Evolutionary conservation across 2,888 invertebrate species (phyloP), one percentile per base, ranked within the genome.

Genomic region (Amphipyra tragopoginis): DNA sequence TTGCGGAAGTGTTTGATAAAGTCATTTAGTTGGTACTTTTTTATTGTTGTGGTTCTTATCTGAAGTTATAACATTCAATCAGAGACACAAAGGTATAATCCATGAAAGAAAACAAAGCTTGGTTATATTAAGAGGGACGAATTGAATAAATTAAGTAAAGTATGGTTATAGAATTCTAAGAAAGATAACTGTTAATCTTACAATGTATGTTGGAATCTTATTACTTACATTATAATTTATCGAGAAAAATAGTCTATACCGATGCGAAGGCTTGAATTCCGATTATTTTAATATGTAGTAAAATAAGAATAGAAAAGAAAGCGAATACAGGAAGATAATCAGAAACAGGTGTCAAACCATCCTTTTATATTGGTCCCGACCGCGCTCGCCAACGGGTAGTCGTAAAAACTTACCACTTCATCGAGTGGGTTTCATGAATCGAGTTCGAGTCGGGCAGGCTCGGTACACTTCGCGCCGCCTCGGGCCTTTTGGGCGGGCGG

Each of bases 401-500:
- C 92, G 89, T 93, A 93, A 93, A 93, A 93, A 92, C 91, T 93
- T 93, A 93, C 93, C 93, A 93, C 93, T 93, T 93, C 93, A 93
- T 93, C 92, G 91, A 90, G 92, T 91, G 88, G 91, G 87, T 90
- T 90, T 86, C 88, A 86, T 90, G 88, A 89, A 90, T 90, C 90
- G 91, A 83, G 81, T 74, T 72, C 66, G 74, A 73, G 77, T 88
- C 86, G 86, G 81, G 10, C 4, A 54, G 50, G 51, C 59, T 87
- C 87, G 89, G 84, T 29, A 34, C 39, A 38, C 65, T 62, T 90
- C 92, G 91, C 81, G 45, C 26, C 13, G 38, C 54, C 60, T 91
- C 91, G 91, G 82, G 64, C 53, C 74, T 65, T 84, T 89, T 86
- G 86, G 88, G 92, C 88, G 92, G 91, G 91, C 87, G 89, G 88